Conservation (phyloP, 2,113 vertebrate genomes). For the Lontra canadensis region DNA sequence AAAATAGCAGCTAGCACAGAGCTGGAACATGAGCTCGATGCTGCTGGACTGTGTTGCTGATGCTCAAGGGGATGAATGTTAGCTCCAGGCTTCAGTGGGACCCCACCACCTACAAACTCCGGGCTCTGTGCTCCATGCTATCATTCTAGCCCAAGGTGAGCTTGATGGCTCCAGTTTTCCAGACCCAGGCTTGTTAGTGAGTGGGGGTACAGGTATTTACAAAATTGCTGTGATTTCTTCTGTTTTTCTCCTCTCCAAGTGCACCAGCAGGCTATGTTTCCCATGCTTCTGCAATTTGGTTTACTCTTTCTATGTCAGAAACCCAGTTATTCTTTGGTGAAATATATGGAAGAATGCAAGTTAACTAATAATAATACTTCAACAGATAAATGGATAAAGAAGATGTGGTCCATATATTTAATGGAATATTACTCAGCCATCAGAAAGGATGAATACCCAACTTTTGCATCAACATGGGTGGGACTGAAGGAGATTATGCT, state of each 20-base stretch:
- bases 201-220: neutral
- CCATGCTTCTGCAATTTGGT: neutral
- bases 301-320: neutral
- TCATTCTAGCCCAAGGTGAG: neutral
- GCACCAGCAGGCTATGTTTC: neutral
- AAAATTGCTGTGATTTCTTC: neutral
- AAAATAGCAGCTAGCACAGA: neutral
- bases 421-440: too few species aligned
- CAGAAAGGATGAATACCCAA: too few species aligned
- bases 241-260: neutral
- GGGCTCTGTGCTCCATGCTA: neutral
- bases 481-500: too few species aligned
- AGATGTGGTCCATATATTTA: too few species aligned
- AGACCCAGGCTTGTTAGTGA: neutral
- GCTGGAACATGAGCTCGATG: neutral
- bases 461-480: too few species aligned
- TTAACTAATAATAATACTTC: neutral
- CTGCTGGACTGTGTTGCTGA: rapidly evolving
- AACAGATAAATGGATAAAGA: too few species aligned
- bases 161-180: neutral
- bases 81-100: neutral
- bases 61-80: neutral
- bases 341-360: neutral
- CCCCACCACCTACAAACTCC: neutral
- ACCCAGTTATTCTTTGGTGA: neutral